Base-by-base conservation (phyloP, 2,797 vertebrate genomes). In the Amblyraja radiata region DNA sequence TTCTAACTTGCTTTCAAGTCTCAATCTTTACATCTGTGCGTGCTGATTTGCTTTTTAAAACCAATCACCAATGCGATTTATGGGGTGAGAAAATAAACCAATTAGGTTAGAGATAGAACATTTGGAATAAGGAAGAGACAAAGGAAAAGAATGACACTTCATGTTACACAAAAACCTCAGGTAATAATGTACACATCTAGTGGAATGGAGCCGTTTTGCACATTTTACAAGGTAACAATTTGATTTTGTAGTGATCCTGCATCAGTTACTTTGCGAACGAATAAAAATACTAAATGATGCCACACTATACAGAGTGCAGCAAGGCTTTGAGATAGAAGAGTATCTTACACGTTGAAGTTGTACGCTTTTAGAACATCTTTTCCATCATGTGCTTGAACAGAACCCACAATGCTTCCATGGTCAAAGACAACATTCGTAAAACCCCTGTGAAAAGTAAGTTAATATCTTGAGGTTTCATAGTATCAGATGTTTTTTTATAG, bases 341-440 rank as follows among this genome's bases (percentile, higher is more conserved):
- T 63, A 28, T 28, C 54, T 86, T 36, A 88, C 63, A 88, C 28
- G 23, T 61, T 8, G 4, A 94, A 94, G 61, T 39, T 90, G 0
- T 93, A 80, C 28, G 93, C 93, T 94, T 94, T 93, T 77, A 94
- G 93, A 86, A 94, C 58, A 54, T 93, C 93, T 10, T 36, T 94
- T 6, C 93, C 77, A 68, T 71, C 58, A 61, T 4, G 94, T 93
- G 93, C 94, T 5, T 86, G 90, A 88, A 76, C 93, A 83, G 93
- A 92, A n/a, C 28, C 94, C 54, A 94, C 93, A 8, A 94, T 94
- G 63, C 93, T 95, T 32, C 93, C 13, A 0, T 94, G 76, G 23
- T 94, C 94, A 65, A 94, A 94, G 14, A 93, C 54, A 86, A 93
- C 93, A 0, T 93, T 88, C 93, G 11, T 94, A 83, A 95, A 95